Evolutionary conservation across 2,888 invertebrate genomes (phyloP), one percentile per base, ranked within the genome.

Genomic region (Ichneumoninae sp.): DNA sequence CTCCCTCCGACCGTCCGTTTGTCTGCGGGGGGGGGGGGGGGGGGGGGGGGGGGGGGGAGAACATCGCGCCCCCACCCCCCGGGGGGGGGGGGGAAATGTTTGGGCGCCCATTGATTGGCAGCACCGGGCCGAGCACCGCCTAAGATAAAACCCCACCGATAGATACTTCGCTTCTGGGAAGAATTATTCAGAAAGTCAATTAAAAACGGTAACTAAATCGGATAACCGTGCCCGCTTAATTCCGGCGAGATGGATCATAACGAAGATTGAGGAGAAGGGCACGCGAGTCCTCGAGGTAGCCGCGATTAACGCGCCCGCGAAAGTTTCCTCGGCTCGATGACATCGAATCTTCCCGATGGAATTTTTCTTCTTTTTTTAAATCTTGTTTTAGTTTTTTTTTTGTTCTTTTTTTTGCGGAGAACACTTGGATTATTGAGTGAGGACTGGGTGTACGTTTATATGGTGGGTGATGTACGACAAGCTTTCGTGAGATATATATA

Each of bases 401-500:
- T 6, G 30, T 26, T 26, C 26, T 26, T 26, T 69, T 40, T 60
- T 44, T 76, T 4, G 16, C 50, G 62, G n/a, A 8, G n/a, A 44
- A 54, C 30, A 40, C 3, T 72, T 65, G 77, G 81, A 70, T 81
- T 50, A 66, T 75, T 62, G 50, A 66, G 22, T 54, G 47, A 75
- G 81, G 81, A 70, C 36, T 75, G 84, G 78, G 30, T 62, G 44
- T 52, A 79, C 78, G 54, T 30, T 69, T 19, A 57, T 74, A 82
- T 82, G 78, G n/a, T 84, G 57, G 84, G 57, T 84, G 78, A 78
- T 68, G 68, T 71, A 81, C 82, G 84, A 84, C 81, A 84, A 84
- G 81, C 84, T 74, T 82, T 81, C 70, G 47, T 78, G 57, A 66
- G 69, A 77, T 69, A 80, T 62, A 79, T 65, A 71, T 10, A 66